Evolutionary conservation across 1,140 invertebrate species (phyloP).

Genomic region (Babylonia areolata): DNA sequence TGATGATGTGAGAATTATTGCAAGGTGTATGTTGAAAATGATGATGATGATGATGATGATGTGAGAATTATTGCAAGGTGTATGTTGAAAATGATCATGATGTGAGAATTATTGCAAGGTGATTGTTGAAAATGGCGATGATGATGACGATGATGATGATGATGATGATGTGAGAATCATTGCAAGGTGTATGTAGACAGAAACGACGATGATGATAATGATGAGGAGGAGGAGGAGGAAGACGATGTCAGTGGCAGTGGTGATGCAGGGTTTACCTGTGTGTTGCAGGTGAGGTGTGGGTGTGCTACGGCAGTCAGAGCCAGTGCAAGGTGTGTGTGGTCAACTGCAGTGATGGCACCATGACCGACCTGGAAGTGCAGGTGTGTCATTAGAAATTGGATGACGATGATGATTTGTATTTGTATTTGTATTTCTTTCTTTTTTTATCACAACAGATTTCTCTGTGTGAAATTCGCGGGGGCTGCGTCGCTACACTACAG

Average conservation of each 20-base stretch:
- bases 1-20: neutral
- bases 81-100: neutral
- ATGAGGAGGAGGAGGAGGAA: neutral
- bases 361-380: constrained; percentile 75
- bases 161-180: neutral
- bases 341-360: constrained; percentile 69
- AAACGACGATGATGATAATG: neutral
- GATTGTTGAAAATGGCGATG: neutral
- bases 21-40: neutral
- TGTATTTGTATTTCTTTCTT: no score
- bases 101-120: neutral
- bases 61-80: neutral
- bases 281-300: constrained; percentile 73
- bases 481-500: no score
- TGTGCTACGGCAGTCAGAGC: constrained; percentile 76
- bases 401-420: no score
- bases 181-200: neutral
- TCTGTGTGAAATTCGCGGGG: no score
- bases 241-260: neutral
- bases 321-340: constrained; percentile 70
- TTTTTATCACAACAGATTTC: no score
- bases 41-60: constrained; percentile 23
- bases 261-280: neutral
- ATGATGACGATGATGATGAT: neutral
- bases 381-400: no score